phyloP scores from a whole-genome alignment of 2,113 vertebrate species.

The Loxodonta africana region DNA sequence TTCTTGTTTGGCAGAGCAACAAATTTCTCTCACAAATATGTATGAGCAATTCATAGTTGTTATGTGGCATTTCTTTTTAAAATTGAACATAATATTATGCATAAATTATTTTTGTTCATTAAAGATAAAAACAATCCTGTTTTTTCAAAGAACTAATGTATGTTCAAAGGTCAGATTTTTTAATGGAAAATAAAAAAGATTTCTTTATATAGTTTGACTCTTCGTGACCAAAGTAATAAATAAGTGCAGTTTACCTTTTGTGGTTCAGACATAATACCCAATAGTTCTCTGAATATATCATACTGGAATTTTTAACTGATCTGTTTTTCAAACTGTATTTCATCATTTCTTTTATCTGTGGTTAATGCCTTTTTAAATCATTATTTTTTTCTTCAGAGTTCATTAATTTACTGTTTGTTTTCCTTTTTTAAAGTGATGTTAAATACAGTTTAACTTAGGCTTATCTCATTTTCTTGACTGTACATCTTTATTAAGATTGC shows the following conservation, averaged over 20 bases:
- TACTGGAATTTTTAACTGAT: neutral
- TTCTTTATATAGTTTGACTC: constrained; percentile 29
- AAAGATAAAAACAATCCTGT: constrained; percentile 41
- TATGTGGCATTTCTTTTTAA: neutral
- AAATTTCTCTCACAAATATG: neutral
- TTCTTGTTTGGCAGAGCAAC: neutral
- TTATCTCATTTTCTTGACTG: constrained; percentile 52
- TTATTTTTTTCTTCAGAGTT: constrained; percentile 38
- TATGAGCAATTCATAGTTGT: constrained; percentile 27
- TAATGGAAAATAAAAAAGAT: neutral
- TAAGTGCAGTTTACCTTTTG: constrained; percentile 42
- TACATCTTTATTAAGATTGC: constrained; percentile 23
- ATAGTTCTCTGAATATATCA: constrained; percentile 15
- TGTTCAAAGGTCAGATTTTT: constrained; percentile 35
- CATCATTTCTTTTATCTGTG: constrained; percentile 43
- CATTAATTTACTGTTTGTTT: neutral
- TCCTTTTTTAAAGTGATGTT: constrained; percentile 20
- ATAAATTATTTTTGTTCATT: constrained; percentile 44
- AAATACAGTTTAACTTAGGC: constrained; percentile 32
- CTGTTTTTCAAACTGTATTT: constrained; percentile 35
- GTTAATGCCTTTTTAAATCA: neutral
- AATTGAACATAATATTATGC: neutral
- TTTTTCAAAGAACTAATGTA: constrained; percentile 20
- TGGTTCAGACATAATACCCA: constrained; percentile 20
- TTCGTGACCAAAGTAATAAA: constrained; percentile 36